Conservation (phyloP, 2,888 invertebrate genomes). For the Steinernema carpocapsae region DNA sequence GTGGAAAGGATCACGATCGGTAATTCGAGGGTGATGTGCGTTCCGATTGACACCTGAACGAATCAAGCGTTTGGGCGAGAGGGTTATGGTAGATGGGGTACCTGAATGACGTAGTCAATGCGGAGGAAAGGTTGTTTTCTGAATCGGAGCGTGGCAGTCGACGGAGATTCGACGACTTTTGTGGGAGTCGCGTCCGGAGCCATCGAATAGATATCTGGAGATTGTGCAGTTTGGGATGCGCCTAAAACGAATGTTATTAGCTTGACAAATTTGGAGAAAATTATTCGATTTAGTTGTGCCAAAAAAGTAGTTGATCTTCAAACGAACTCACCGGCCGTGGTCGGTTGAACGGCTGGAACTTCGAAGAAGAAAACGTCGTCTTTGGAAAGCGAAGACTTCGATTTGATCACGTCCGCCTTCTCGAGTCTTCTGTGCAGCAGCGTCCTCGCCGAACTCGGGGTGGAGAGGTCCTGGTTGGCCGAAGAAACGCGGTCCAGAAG, state of each 20-base stretch:
- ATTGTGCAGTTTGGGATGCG: constrained; percentile 10
- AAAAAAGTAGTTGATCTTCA: not conserved
- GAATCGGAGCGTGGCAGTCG: constrained; percentile 43
- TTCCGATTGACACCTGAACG: constrained; percentile 43
- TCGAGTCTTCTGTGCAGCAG: constrained; percentile 25
- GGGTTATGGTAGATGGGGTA: constrained; percentile 5
- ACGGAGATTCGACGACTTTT: constrained; percentile 46
- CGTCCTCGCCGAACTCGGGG: constrained; percentile 19
- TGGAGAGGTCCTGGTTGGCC: constrained; percentile 17
- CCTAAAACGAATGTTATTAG: constrained; percentile 5
- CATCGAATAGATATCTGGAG: constrained; percentile 39
- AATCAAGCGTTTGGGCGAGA: not conserved
- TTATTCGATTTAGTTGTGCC: too few species aligned
- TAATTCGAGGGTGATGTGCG: constrained; percentile 43
- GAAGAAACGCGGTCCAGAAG: constrained; percentile 41
- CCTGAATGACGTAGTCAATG: constrained; percentile 46
- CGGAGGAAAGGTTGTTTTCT: constrained; percentile 47
- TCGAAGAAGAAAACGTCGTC: constrained; percentile 35
- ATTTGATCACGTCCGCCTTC: constrained; percentile 21
- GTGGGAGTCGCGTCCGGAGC: constrained; percentile 37
- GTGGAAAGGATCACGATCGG: constrained; percentile 48
- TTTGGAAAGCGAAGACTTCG: constrained; percentile 25
- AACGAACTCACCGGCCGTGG: constrained; percentile 30
- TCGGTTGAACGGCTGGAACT: constrained; percentile 31
- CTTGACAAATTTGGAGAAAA: too few species aligned